Percentiles rank a stretch among this genome's conserved stretches.
phyloP scores from a whole-genome alignment of 2,797 vertebrate species.

The Discoglossus pictus region DNA sequence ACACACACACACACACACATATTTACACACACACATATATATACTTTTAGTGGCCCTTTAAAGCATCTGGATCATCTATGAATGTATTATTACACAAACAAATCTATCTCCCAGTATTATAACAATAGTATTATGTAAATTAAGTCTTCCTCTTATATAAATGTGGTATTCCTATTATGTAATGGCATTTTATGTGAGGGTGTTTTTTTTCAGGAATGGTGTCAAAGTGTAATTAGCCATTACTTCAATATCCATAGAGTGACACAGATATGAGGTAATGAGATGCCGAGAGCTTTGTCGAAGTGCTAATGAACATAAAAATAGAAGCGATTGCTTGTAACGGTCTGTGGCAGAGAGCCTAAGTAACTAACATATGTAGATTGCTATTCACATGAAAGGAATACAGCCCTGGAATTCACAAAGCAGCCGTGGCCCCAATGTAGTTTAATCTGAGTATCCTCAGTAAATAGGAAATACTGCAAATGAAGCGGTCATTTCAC shows the following conservation, averaged over 20 bases:
- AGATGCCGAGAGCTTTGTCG: conserved; percentile 41
- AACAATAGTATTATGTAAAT: neutral
- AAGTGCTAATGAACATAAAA: conserved; percentile 46
- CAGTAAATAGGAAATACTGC: conserved; percentile 37
- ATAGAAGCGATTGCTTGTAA: conserved; percentile 30
- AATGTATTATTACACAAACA: no score
- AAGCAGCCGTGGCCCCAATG: conserved; percentile 1
- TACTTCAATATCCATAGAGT: conserved; percentile 34
- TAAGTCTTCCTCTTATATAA: conserved; percentile 12
- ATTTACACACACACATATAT: no score
- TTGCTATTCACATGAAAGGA: conserved; percentile 38
- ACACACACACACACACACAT: no score
- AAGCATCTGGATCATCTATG: no score
- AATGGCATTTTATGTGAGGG: neutral
- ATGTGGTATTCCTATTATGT: conserved; percentile 26
- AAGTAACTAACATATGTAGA: conserved; percentile 27
- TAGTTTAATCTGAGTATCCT: conserved; percentile 29
- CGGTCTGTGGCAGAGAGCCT: conserved; percentile 25
- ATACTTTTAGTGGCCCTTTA: no score
- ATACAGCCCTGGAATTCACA: conserved; percentile 30
- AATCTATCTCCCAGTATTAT: neutral
- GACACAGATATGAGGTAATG: conserved; percentile 42
- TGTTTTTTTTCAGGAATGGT: conserved; percentile 22
- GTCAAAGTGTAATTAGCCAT: conserved; percentile 47
- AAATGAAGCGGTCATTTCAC: conserved; percentile 34